Percentiles rank a stretch among this genome's conserved stretches.
phyloP scores from a whole-genome alignment of 2,113 vertebrate genomes.

The Suncus etruscus region DNA sequence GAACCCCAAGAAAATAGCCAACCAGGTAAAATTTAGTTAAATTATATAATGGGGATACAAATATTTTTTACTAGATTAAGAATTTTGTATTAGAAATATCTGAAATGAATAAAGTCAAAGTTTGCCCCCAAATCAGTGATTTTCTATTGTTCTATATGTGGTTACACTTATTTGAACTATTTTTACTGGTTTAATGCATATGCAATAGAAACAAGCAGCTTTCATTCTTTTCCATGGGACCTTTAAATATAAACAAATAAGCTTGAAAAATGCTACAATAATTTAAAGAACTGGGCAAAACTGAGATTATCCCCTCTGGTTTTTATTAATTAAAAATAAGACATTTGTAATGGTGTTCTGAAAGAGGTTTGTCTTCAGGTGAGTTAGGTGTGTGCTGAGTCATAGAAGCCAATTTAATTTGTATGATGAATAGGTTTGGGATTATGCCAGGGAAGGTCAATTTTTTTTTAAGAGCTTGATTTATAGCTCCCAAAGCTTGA shows the following conservation, averaged over 20 bases:
- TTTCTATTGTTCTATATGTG: background rate
- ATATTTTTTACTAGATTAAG: background rate
- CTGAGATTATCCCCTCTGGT: rapidly evolving
- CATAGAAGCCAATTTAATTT: background rate
- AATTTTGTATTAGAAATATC: constrained; percentile 17
- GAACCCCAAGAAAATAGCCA: background rate
- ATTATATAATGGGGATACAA: background rate
- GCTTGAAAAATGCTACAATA: background rate
- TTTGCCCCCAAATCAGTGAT: background rate
- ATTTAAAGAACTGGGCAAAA: constrained; percentile 25
- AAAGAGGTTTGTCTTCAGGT: background rate
- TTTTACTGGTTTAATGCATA: background rate
- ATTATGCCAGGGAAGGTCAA: constrained; percentile 30
- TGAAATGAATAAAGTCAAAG: background rate
- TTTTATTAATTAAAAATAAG: background rate
- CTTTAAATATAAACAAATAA: background rate
- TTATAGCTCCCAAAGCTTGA: background rate
- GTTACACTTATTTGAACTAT: background rate
- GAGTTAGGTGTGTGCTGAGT: background rate
- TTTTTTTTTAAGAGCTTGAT: constrained; percentile 24
- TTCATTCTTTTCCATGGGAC: background rate
- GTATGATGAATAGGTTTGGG: background rate
- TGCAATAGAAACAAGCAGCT: background rate
- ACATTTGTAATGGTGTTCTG: background rate
- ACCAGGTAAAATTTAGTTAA: constrained; percentile 7